Evolutionary conservation across 1,140 invertebrate genomes (phyloP).

Genomic region (Pseudachorutes palmiensis): DNA sequence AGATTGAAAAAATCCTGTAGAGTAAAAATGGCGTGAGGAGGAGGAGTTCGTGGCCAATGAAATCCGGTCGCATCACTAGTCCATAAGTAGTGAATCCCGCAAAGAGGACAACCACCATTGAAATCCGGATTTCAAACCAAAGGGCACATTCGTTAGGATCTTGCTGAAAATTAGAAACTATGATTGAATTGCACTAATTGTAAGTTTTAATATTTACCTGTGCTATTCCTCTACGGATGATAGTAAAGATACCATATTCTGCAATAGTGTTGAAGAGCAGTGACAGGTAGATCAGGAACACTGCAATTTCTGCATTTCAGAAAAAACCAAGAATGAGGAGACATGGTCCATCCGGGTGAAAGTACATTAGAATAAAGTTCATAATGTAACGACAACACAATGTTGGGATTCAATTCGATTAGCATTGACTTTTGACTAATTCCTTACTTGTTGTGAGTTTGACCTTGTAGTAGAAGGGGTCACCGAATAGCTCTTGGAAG

Average conservation of each 20-base stretch:
- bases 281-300: not conserved
- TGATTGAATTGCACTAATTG: not conserved
- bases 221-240: not conserved
- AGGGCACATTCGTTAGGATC: not conserved
- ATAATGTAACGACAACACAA: too few relatives aligned
- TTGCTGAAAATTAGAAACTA: not conserved
- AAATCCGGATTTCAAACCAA: not conserved
- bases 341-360: too few relatives aligned
- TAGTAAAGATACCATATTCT: not conserved
- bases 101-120: not conserved
- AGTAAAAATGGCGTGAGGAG: not conserved
- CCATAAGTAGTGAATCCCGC: not conserved
- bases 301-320: not conserved
- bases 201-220: not conserved
- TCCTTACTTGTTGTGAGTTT: not conserved
- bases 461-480: not conserved
- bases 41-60: not conserved
- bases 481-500: not conserved
- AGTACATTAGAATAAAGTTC: too few relatives aligned
- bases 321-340: not conserved
- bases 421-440: not conserved
- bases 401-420: not conserved
- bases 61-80: not conserved
- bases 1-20: not conserved
- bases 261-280: not conserved